These are phyloP conservation scores for Anadara kagoshimensis DNA, from an alignment of 1,140 invertebrate species.

Conservation along the genomic window DNA sequence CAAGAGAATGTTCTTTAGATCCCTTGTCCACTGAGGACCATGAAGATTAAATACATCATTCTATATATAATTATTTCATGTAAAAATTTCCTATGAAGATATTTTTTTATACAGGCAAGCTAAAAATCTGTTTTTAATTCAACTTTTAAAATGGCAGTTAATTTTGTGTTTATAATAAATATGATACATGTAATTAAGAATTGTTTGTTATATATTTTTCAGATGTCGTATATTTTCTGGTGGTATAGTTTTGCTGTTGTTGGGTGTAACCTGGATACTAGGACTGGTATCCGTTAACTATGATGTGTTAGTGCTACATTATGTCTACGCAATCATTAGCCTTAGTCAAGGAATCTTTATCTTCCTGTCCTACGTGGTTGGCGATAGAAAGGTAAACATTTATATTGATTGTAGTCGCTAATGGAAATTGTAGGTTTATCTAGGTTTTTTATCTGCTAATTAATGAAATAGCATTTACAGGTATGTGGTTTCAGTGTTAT, in stretches of 20 bases:
- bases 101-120: no score
- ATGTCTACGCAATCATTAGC: conserved; percentile 83
- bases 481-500: no score
- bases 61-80: no score
- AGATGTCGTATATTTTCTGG: conserved; percentile 89
- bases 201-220: conserved; percentile 40
- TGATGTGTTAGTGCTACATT: conserved; percentile 82
- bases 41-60: no score
- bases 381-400: conserved; percentile 86
- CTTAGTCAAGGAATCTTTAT: conserved; percentile 85
- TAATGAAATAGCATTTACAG: neutral
- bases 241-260: conserved; percentile 83
- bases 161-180: no score
- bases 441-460: neutral
- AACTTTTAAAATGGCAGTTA: no score
- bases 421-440: no score
- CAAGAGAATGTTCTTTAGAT: no score
- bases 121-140: no score
- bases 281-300: conserved; percentile 88
- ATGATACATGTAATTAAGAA: neutral
- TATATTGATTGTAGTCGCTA: no score
- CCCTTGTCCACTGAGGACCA: no score
- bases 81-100: no score
- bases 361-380: conserved; percentile 87
- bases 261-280: conserved; percentile 87